phyloP scores from a whole-genome alignment of 2,797 vertebrate genomes.

The Sebastes oblongus region DNA sequence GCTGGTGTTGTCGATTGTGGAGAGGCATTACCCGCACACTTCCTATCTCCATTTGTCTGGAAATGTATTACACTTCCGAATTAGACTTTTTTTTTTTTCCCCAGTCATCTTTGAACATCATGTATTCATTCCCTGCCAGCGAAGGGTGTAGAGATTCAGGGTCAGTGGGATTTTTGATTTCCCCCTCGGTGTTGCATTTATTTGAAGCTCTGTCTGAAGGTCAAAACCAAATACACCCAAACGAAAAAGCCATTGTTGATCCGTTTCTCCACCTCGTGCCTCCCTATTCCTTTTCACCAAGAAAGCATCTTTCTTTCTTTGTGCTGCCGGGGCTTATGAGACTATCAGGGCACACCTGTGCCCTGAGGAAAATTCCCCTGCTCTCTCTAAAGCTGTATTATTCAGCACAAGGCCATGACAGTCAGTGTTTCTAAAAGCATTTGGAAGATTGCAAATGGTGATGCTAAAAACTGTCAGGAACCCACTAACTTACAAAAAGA shows the following conservation, averaged over 20 bases:
- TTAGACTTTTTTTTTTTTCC: neutral
- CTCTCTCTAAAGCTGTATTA: constrained; percentile 77
- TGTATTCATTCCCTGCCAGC: constrained; percentile 52
- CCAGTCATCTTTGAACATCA: constrained; percentile 47
- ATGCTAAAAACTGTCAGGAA: constrained; percentile 69
- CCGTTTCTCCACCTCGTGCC: constrained; percentile 70
- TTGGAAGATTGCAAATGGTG: constrained; percentile 70
- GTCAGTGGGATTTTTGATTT: constrained; percentile 72
- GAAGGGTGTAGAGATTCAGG: constrained; percentile 66
- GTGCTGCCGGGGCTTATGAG: constrained; percentile 74
- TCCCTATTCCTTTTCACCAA: constrained; percentile 71
- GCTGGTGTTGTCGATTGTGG: constrained; percentile 62
- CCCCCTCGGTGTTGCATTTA: constrained; percentile 65
- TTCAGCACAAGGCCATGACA: constrained; percentile 77
- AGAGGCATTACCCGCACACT: constrained; percentile 59
- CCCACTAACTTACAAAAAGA: constrained; percentile 46
- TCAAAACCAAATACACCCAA: constrained; percentile 74
- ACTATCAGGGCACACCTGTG: constrained; percentile 79
- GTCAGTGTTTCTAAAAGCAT: constrained; percentile 73
- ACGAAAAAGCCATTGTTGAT: constrained; percentile 75
- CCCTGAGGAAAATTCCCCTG: constrained; percentile 77
- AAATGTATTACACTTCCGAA: constrained; percentile 64
- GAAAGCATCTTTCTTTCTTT: constrained; percentile 75
- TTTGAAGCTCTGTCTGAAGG: constrained; percentile 75
- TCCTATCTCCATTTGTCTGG: constrained; percentile 49